Conservation (phyloP, 64 coral and sea anemone genomes). For the Pocillopora damicornis region DNA sequence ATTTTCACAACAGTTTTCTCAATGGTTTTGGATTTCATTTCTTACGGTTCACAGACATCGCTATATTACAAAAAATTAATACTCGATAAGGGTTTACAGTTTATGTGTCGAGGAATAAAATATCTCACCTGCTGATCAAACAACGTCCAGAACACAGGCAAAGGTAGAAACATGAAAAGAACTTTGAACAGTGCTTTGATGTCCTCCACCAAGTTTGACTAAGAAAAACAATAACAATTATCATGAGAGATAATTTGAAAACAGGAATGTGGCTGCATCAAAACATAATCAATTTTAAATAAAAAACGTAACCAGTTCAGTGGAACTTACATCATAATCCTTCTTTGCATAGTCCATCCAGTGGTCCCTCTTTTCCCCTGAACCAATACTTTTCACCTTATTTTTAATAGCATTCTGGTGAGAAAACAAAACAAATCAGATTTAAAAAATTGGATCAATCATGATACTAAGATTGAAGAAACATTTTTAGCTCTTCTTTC, state of each 20-base stretch:
- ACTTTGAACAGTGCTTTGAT: slow-evolving; percentile 95
- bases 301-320: background rate
- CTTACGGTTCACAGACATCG: too few species aligned
- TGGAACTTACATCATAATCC: slow-evolving; percentile 79
- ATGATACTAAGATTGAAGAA: too few species aligned
- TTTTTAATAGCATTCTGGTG: slow-evolving; percentile 68
- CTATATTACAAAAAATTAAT: too few species aligned
- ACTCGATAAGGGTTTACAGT: background rate
- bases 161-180: slow-evolving; percentile 90
- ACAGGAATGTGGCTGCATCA: background rate
- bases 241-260: background rate
- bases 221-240: background rate
- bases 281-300: background rate
- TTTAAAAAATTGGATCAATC: too few species aligned
- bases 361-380: slow-evolving; percentile 61
- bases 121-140: slow-evolving; percentile 94
- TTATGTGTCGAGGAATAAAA: background rate
- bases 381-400: slow-evolving; percentile 41
- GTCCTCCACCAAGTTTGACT: slow-evolving; percentile 84
- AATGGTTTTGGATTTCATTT: too few species aligned
- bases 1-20: too few species aligned
- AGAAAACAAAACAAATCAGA: background rate
- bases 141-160: slow-evolving; percentile 96
- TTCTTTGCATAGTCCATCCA: slow-evolving; percentile 98
- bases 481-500: too few species aligned